A percentile compares a stretch with the other conserved stretches of the same genome.
phyloP scores from a whole-genome alignment of 2,113 vertebrate genomes.

The Tachysurus vachellii region DNA sequence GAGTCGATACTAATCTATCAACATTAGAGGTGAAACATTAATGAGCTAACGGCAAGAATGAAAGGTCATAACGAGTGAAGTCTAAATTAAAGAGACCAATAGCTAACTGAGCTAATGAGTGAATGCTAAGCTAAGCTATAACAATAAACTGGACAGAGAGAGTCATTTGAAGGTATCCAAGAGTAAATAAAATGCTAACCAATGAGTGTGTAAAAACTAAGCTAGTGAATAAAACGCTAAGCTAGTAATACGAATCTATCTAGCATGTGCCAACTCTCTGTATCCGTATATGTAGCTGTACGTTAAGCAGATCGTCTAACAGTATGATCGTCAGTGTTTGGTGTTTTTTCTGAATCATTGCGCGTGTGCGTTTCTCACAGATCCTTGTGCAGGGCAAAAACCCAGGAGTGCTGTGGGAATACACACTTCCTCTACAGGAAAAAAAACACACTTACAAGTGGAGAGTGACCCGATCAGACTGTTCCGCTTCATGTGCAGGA shows the following conservation, averaged over 20 bases:
- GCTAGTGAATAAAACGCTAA: neutral
- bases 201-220: neutral
- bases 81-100: neutral
- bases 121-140: neutral
- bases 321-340: neutral
- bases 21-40: neutral
- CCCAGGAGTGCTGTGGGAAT: constrained; percentile 91
- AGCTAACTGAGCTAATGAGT: neutral
- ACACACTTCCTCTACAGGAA: constrained; percentile 80
- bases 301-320: neutral
- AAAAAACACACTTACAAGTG: constrained; percentile 82
- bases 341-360: neutral
- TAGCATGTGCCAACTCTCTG: neutral
- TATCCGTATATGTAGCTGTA: neutral
- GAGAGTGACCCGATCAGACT: constrained; percentile 84
- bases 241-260: neutral
- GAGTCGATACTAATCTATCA: neutral
- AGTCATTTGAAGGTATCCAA: neutral
- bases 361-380: constrained; percentile 63
- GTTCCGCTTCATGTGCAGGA: constrained; percentile 89
- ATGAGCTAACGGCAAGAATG: neutral
- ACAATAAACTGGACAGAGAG: neutral
- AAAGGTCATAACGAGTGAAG: neutral
- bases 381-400: constrained; percentile 94
- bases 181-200: neutral